A percentile compares a stretch with the other conserved stretches of the same genome.
Evolutionary conservation across 2,113 vertebrate species (phyloP).

Genomic region (Phoenicopterus ruber): DNA sequence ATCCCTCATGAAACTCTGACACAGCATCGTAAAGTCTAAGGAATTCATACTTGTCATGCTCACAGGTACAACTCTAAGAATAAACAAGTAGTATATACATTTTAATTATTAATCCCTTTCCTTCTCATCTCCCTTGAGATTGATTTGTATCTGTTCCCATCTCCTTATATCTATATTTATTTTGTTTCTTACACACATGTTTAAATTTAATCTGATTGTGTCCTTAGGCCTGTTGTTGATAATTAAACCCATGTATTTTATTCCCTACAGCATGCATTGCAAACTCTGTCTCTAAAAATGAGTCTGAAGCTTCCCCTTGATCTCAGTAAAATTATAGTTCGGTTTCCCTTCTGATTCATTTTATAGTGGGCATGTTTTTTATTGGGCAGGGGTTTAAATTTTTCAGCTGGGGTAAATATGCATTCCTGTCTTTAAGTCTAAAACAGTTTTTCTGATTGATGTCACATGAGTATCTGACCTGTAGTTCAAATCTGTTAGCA

Average conservation of each 20-base stretch:
- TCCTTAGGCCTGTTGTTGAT: slow-evolving; percentile 70
- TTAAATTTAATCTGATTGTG: slow-evolving; percentile 68
- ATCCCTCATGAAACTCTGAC: background rate
- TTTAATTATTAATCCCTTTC: slow-evolving; percentile 61
- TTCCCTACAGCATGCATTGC: slow-evolving; percentile 54
- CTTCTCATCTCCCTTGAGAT: slow-evolving; percentile 55
- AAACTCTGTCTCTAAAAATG: slow-evolving; percentile 51
- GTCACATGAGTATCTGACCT: background rate
- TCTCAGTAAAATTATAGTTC: slow-evolving; percentile 35
- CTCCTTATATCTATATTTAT: slow-evolving; percentile 72
- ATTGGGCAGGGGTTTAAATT: background rate
- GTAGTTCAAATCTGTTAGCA: background rate
- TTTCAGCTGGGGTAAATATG: background rate
- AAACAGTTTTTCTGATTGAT: background rate
- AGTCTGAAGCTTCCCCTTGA: slow-evolving; percentile 38
- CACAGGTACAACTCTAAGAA: slow-evolving; percentile 47
- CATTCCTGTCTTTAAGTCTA: background rate
- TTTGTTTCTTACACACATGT: slow-evolving; percentile 62
- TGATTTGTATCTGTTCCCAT: slow-evolving; percentile 55
- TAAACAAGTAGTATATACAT: slow-evolving; percentile 38
- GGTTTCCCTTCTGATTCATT: background rate
- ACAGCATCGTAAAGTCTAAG: background rate
- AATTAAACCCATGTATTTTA: slow-evolving; percentile 68
- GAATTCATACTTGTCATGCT: slow-evolving; percentile 2
- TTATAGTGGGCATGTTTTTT: too few species aligned